These are phyloP conservation scores for Tadarida brasiliensis DNA, from an alignment of 2,797 vertebrate genomes.

Conservation along the genomic window DNA sequence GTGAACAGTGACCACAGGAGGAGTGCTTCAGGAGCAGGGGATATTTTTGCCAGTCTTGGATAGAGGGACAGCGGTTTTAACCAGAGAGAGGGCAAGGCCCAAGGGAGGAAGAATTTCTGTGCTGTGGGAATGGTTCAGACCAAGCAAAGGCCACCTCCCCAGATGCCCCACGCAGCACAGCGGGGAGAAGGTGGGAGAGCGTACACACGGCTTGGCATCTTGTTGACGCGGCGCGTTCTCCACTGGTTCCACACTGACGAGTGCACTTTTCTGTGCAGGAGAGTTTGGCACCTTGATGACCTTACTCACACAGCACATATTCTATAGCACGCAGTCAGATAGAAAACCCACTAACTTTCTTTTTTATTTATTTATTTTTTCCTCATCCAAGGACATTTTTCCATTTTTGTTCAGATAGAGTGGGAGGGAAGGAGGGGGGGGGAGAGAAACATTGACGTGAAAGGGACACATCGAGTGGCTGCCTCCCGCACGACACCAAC, in stretches of 20 bases:
- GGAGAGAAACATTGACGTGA: too few species aligned
- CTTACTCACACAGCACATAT: background rate
- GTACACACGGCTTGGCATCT: rapidly evolving
- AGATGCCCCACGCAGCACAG: background rate
- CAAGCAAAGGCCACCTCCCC: background rate
- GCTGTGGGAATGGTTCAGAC: background rate
- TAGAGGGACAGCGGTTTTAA: background rate
- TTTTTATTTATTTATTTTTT: too few species aligned
- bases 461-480: too few species aligned
- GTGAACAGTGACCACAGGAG: background rate
- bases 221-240: background rate
- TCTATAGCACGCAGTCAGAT: rapidly evolving
- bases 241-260: background rate
- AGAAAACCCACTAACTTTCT: background rate
- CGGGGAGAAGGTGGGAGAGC: background rate
- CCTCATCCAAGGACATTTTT: too few species aligned
- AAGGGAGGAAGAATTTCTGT: background rate
- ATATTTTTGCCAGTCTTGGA: rapidly evolving
- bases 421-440: too few species aligned
- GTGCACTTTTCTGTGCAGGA: background rate
- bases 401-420: too few species aligned
- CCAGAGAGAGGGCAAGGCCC: background rate
- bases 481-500: too few species aligned
- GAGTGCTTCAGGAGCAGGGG: background rate
- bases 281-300: too few species aligned